Conservation (phyloP, 1,140 invertebrate genomes). For the Sesamia nonagrioides region DNA sequence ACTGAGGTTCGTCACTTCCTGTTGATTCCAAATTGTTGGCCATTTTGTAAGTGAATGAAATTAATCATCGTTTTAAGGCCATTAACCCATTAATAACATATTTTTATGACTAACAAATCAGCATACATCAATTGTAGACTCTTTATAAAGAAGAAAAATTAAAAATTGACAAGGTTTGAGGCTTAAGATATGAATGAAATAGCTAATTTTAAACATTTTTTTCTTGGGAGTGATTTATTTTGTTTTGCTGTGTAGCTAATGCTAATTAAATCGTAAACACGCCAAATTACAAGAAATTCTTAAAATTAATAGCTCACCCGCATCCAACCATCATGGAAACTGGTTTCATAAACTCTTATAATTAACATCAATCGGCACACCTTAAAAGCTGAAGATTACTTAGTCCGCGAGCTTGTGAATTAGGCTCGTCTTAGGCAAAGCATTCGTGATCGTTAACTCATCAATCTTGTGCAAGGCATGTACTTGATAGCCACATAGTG, state of each 20-base stretch:
- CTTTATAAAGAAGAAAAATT: not conserved
- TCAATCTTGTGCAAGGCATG: constrained; percentile 50
- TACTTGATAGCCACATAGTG: constrained; percentile 39
- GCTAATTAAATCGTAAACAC: not conserved
- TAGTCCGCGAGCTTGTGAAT: constrained; percentile 32
- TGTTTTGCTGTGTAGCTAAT: not conserved
- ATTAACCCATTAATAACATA: not conserved
- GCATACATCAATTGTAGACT: not conserved
- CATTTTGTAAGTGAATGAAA: not conserved
- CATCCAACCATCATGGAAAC: constrained; percentile 22
- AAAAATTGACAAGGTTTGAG: not conserved
- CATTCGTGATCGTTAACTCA: constrained; percentile 46
- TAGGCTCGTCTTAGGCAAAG: constrained; percentile 45
- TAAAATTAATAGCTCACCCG: constrained; percentile 21
- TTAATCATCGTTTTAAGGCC: not conserved
- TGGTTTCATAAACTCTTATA: constrained; percentile 17
- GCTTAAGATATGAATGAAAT: not conserved
- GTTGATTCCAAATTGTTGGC: constrained; percentile 7
- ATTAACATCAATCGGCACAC: constrained; percentile 22
- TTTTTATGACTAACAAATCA: not conserved
- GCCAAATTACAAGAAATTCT: not conserved
- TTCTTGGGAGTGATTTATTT: not conserved
- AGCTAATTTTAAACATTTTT: not conserved
- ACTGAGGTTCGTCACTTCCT: not conserved
- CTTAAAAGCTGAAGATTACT: constrained; percentile 25